Evolutionary conservation across 2,888 invertebrate genomes (phyloP), one percentile per base, ranked within the genome.

Genomic region (Danaus chrysippus): DNA sequence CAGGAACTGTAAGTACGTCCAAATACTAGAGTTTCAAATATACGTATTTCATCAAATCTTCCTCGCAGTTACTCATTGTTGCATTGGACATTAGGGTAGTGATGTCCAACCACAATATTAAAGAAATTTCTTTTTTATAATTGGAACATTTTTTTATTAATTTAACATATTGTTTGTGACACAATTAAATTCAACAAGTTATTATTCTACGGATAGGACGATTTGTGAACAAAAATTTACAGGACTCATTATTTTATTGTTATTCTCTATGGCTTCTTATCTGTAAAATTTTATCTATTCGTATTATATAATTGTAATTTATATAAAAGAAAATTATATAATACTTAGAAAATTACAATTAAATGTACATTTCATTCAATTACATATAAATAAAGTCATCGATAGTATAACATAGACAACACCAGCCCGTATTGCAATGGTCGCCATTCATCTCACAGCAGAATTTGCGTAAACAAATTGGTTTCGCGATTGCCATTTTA

Each of bases 401-500:
- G 61, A 65, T 43, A 59, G 62, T 61, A 6, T 63, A 59, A 60
- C 57, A 59, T 55, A 61, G 66, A 65, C 79, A 75, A 60, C 82
- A 79, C 80, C 79, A 80, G 70, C 71, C 83, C 82, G 87, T 88
- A 89, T 88, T 87, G 88, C 88, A 83, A 88, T 87, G 88, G 87
- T 87, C 79, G 87, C 81, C 90, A 91, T 91, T 89, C 91, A 90
- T 91, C 90, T 82, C 83, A 87, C 84, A 89, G 87, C 89, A 90
- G 89, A 91, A 91, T 91, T 91, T 91, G 91, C 91, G 91, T 91
- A 91, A 91, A 91, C 91, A 91, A 91, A 91, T 91, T 91, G 91
- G 91, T 91, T 91, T 88, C 87, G 87, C 89, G 89, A 91, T 91
- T 91, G 90, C 91, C 90, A 91, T 91, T 90, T 91, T 90, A 90